Evolutionary conservation across 2,797 vertebrate species (phyloP).

Genomic region (Rhinichthys osculus): DNA sequence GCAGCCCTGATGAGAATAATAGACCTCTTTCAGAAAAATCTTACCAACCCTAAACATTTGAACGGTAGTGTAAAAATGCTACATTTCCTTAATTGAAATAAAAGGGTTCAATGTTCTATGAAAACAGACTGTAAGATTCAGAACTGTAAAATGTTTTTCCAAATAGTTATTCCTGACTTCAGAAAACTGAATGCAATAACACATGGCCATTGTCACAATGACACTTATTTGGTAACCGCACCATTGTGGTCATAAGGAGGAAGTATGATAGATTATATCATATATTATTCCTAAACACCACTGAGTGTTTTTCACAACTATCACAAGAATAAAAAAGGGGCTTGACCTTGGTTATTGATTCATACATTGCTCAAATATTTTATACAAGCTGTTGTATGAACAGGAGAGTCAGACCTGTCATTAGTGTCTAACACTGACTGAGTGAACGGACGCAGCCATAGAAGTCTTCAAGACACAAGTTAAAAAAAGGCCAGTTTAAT

Average conservation of each 20-base stretch:
- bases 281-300: neutral
- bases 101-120: neutral
- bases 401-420: constrained; percentile 9
- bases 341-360: neutral
- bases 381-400: neutral
- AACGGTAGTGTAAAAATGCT: neutral
- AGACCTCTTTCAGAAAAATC: neutral
- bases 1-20: neutral
- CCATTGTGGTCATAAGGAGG: neutral
- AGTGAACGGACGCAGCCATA: neutral
- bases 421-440: neutral
- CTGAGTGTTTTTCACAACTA: neutral
- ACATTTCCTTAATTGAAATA: neutral
- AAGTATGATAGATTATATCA: neutral
- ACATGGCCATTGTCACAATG: neutral
- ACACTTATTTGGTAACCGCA: neutral
- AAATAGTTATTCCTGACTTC: neutral
- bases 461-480: neutral
- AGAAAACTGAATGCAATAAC: neutral
- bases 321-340: neutral
- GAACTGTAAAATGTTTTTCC: neutral
- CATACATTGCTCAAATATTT: neutral
- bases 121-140: neutral
- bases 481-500: neutral
- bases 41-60: neutral